Conservation (phyloP, 2,888 invertebrate genomes). For the Agrochola litura region DNA sequence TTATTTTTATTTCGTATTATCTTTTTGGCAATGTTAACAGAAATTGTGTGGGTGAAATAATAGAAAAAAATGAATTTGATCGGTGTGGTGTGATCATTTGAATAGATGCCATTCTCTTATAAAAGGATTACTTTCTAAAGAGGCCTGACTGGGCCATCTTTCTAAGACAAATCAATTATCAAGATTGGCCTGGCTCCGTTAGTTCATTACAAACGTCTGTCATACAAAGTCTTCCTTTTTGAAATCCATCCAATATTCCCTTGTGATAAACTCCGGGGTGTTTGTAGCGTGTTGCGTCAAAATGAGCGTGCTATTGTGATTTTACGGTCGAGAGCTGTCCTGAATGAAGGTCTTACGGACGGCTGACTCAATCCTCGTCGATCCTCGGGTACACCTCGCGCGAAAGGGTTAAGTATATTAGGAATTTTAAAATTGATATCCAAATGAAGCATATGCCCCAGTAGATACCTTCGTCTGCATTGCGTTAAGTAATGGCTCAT, state of each 20-base stretch:
- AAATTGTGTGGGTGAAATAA: not conserved
- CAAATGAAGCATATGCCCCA: not conserved
- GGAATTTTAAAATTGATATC: not conserved
- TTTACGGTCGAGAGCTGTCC: conserved; percentile 69
- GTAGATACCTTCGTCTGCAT: too few species aligned
- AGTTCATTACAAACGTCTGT: not conserved
- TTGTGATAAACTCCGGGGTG: conserved; percentile 41
- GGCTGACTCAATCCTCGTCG: conserved; percentile 36
- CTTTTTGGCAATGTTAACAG: conserved; percentile 37
- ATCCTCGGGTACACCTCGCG: conserved; percentile 27
- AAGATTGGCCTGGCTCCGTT: not conserved
- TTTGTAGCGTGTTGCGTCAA: conserved; percentile 57
- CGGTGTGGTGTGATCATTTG: not conserved
- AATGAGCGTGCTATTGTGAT: conserved; percentile 72
- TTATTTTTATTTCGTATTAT: conserved; percentile 34
- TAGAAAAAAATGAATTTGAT: not conserved
- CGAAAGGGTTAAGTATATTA: not conserved
- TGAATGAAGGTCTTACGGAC: conserved; percentile 66
- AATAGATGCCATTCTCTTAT: too few species aligned
- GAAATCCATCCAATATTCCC: conserved; percentile 42
- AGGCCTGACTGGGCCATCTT: not conserved
- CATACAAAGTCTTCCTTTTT: conserved; percentile 11
- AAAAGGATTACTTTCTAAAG: too few species aligned
- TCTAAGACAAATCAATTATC: not conserved
- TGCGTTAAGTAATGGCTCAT: too few species aligned